A percentile compares a stretch with the other conserved stretches of the same genome.
phyloP scores from a whole-genome alignment of 2,113 vertebrate genomes.

The Butastur rufipennis region DNA sequence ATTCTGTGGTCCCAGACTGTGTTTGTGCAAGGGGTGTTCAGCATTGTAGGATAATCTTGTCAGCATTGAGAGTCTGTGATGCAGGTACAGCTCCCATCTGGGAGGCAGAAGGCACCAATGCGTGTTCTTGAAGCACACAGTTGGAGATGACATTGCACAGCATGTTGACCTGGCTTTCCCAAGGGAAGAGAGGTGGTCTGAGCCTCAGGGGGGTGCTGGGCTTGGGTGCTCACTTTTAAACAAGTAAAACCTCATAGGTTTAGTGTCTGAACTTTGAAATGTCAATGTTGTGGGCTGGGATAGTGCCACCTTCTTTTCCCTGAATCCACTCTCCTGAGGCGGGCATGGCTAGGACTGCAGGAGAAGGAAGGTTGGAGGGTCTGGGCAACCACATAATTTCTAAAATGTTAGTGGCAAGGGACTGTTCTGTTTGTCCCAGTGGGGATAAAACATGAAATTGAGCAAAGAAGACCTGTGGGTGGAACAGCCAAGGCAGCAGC shows the following conservation, averaged over 20 bases:
- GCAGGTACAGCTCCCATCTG: not conserved
- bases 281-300: not conserved
- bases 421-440: not conserved
- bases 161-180: not conserved
- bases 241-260: not conserved
- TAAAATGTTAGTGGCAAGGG: not conserved
- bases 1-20: not conserved
- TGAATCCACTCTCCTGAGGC: not conserved
- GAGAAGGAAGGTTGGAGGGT: not conserved
- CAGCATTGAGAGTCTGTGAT: accelerated
- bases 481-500: not conserved
- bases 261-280: not conserved
- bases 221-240: not conserved
- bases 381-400: not conserved
- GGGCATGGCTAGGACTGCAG: not conserved
- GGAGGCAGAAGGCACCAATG: not conserved
- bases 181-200: not conserved
- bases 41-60: not conserved
- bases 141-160: not conserved
- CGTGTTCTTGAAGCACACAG: not conserved
- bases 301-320: not conserved
- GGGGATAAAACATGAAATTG: not conserved
- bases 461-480: not conserved
- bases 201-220: not conserved
- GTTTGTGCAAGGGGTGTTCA: not conserved